Conservation (phyloP, 1,140 invertebrate genomes). For the Cyclina sinensis region DNA sequence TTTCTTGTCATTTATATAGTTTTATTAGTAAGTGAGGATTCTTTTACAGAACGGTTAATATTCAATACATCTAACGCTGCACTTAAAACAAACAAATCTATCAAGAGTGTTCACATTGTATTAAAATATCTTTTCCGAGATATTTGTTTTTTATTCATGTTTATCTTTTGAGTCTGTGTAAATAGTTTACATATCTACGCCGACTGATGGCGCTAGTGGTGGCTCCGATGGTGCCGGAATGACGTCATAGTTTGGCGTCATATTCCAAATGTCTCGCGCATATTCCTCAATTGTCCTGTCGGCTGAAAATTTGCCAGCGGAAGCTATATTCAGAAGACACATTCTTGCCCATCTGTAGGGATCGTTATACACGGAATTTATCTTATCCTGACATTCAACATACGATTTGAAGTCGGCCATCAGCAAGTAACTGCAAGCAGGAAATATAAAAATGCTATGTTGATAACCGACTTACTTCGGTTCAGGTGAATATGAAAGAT, state of each 20-base stretch:
- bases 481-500: too few relatives aligned
- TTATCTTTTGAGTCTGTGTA: background rate
- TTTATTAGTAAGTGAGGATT: too few relatives aligned
- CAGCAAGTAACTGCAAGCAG: constrained; percentile 91
- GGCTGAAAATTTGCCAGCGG: constrained; percentile 97
- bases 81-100: too few relatives aligned
- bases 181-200: constrained; percentile 40
- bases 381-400: constrained; percentile 95
- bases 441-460: too few relatives aligned
- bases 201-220: constrained; percentile 40
- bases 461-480: too few relatives aligned
- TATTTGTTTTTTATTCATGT: too few relatives aligned
- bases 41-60: too few relatives aligned
- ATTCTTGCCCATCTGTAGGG: constrained; percentile 97
- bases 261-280: constrained; percentile 97
- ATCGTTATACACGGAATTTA: constrained; percentile 94
- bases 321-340: constrained; percentile 98
- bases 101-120: too few relatives aligned
- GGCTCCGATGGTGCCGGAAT: constrained; percentile 92
- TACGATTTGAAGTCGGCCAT: constrained; percentile 98
- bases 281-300: constrained; percentile 99
- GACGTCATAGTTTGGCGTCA: constrained; percentile 95
- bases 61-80: too few relatives aligned
- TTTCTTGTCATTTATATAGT: too few relatives aligned
- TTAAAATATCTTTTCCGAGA: too few relatives aligned